Evolutionary conservation across 2,888 invertebrate genomes (phyloP), one percentile per base, ranked within the genome.

Genomic region (Oligia fasciuncula): DNA sequence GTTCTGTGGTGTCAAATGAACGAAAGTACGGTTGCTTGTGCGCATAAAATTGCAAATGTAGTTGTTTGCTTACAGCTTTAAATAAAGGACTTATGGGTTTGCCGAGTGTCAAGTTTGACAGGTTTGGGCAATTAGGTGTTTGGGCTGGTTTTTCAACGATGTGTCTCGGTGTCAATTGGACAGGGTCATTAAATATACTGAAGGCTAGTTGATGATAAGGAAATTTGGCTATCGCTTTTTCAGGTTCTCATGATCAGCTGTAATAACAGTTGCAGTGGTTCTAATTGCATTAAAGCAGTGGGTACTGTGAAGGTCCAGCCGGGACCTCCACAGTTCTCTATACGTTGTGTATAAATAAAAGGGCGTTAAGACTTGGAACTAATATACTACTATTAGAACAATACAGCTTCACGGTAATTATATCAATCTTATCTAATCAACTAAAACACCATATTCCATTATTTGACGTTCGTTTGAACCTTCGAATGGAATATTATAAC

Each of bases 1-100:
- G 87, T 85, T 89, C 85, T 85, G 85, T 86, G 79, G 87, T 87
- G 88, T 91, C 92, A 92, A 92, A 91, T 86, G 89, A 76, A 89
- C 89, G 88, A 91, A 90, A 91, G 92, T 90, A 80, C 66, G 87
- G 83, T 80, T 76, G 83, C 85, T 86, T 90, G 91, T 80, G 88
- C 89, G 85, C 78, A 81, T 86, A 87, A 91, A 91, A 89, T 90
- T 77, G 89, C 89, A 86, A 91, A 91, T 91, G 87, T 87, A 73
- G 72, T 80, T 85, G 80, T 88, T 89, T 84, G 82, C 40, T 69
- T n/a, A 69, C 43, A 19, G 51, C 19, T 77, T 71, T 78, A 76
- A 79, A 72, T 68, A 57, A 65, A 86, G 49, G 40, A 77, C 51
- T 66, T 81, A 84, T 81, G 68, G 35, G 29, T 76, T 68, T 54